Base-by-base conservation (phyloP, 2,888 invertebrate species). In the Tenthredo distinguenda region DNA sequence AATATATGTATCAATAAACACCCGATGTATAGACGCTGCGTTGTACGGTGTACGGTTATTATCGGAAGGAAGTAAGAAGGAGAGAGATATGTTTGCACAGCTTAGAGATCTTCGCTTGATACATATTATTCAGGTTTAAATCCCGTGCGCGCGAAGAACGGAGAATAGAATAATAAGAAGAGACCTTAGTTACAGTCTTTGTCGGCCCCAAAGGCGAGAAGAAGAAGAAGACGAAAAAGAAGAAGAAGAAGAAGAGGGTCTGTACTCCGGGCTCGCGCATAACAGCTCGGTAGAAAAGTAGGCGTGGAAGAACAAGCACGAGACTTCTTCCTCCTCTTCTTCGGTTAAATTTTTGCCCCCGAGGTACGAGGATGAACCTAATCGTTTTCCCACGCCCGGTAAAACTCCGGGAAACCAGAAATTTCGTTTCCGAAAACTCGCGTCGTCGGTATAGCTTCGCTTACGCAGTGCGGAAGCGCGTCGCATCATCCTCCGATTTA, bases 361-460 rank as follows among this genome's bases (percentile, higher is more conserved):
- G 90, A 88, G 90, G 89, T 88, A 34, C 34, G 34, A 21, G 7
- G 12, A 21, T 21, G 47, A 82, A 86, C 88, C 87, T 89, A 86
- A 81, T 40, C 89, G 90, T 91, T 92, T 92, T 92, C 92, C 92
- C 92, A 92, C 92, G 92, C 62, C 81, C 40, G 81, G 40, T 74
- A 12, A 43, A 71, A 74, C 12, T 74, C 15, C 43, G 21, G 0
- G 21, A 74, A 26, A 74, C 4, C 37, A 18, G 1, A 26, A 26
- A 76, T 31, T 9, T 37, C 47, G 76, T 1, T 6, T 26, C 10
- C 43, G 47, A 9, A 26, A 26, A 34, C 21, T 4, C 12, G 7
- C 43, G 12, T 43, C 40, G 9, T 7, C 40, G 40, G 0, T 40
- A 40, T 40, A 43, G 10, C 7, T 43, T 43, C 10, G 10, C 40